Conservation (phyloP, 1,140 invertebrate species). For the Caenorhabditis briggsae region DNA sequence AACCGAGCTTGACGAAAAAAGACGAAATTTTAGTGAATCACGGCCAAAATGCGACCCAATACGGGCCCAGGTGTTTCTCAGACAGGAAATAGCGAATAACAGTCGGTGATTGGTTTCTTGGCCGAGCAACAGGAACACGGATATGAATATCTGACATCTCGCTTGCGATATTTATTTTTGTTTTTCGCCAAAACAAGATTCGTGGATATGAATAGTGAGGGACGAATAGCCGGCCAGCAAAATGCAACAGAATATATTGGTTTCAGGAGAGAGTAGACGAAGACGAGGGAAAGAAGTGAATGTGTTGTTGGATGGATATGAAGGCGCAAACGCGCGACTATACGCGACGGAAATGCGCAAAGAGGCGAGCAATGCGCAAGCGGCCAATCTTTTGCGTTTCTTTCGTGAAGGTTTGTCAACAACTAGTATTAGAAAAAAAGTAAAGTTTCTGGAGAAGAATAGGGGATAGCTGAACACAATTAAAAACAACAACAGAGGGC, state of each 20-base stretch:
- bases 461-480: not conserved
- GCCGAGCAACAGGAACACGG: not conserved
- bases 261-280: not conserved
- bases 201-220: not conserved
- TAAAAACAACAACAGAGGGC: not conserved
- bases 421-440: not conserved
- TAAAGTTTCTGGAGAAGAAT: no score
- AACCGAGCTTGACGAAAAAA: not conserved
- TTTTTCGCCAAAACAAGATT: constrained; percentile 7
- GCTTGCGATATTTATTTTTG: constrained; percentile 19
- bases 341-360: not conserved
- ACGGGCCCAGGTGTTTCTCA: not conserved
- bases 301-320: not conserved
- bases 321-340: not conserved
- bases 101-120: not conserved
- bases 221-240: not conserved
- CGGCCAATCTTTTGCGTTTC: not conserved
- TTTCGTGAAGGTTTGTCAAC: not conserved
- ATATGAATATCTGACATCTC: constrained; percentile 33
- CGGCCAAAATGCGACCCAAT: not conserved
- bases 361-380: not conserved
- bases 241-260: not conserved
- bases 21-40: not conserved
- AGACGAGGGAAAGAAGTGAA: not conserved
- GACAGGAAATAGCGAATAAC: constrained; percentile 16